These are phyloP conservation scores for Cyrtonyx montezumae DNA, from an alignment of 2,113 vertebrate genomes.

Conservation along the genomic window DNA sequence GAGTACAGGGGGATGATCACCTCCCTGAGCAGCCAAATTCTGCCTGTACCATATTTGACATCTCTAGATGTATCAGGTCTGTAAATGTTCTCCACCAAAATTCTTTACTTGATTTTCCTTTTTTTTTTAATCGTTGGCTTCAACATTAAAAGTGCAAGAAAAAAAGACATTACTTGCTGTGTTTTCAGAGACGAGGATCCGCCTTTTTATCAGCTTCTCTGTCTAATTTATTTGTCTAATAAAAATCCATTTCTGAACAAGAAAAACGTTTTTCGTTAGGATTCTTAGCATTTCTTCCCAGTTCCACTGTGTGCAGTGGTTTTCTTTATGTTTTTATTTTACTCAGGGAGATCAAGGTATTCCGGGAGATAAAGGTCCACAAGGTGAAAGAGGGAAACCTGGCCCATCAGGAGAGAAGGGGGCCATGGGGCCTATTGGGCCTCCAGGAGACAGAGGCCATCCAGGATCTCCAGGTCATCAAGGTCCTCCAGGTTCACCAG, in stretches of 20 bases:
- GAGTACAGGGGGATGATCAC: too few relatives aligned
- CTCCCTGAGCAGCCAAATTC: neutral
- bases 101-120: neutral
- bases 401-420: constrained; percentile 84
- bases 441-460: constrained; percentile 85
- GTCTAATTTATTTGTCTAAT: neutral
- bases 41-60: neutral
- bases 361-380: constrained; percentile 90
- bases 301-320: neutral
- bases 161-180: neutral
- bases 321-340: constrained; percentile 6
- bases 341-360: constrained; percentile 94
- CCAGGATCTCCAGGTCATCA: constrained; percentile 81
- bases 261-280: neutral
- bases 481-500: constrained; percentile 83
- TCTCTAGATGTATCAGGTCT: neutral
- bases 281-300: neutral
- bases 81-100: neutral
- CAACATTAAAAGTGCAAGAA: neutral
- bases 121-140: neutral
- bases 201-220: neutral
- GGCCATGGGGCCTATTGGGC: constrained; percentile 80
- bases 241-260: neutral
- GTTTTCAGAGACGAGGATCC: neutral
- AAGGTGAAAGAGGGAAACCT: constrained; percentile 89